Percentiles rank a stretch among this genome's conserved stretches.
Conservation (phyloP, 1,140 invertebrate species). For the Zaprionus camerounensis region DNA sequence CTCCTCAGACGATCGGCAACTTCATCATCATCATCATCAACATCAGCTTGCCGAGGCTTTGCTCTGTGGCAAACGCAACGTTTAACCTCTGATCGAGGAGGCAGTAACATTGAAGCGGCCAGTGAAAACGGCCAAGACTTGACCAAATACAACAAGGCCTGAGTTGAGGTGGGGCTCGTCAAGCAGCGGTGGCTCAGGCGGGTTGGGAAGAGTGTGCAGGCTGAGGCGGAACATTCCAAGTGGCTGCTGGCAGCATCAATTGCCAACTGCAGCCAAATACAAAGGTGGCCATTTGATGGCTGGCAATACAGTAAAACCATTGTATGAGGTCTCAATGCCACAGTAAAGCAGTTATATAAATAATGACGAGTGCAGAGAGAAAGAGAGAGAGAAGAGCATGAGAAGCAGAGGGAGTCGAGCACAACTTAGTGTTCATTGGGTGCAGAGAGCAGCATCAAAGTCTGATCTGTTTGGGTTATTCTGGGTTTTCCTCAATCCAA, state of each 20-base stretch:
- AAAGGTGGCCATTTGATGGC: slow-evolving; percentile 13
- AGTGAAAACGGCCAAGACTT: slow-evolving; percentile 19
- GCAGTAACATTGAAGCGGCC: slow-evolving; percentile 34
- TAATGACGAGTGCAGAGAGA: neutral
- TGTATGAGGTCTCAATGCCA: slow-evolving; percentile 19
- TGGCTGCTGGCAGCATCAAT: slow-evolving; percentile 21
- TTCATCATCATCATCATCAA: slow-evolving; percentile 36
- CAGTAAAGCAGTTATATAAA: neutral
- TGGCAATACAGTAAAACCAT: slow-evolving; percentile 34
- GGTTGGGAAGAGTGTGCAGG: slow-evolving; percentile 7
- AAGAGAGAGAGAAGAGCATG: neutral
- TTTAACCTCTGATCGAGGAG: slow-evolving; percentile 70
- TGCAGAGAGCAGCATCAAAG: neutral
- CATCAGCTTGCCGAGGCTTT: slow-evolving; percentile 7
- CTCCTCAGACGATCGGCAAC: slow-evolving; percentile 58
- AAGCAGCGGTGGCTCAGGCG: slow-evolving; percentile 1
- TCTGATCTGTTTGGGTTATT: too few species aligned
- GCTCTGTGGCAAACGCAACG: slow-evolving; percentile 56
- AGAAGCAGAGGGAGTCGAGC: neutral
- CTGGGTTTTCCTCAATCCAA: too few species aligned
- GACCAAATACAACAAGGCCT: slow-evolving; percentile 43
- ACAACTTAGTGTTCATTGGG: neutral
- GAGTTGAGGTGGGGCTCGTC: slow-evolving; percentile 11
- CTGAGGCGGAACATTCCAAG: slow-evolving; percentile 13
- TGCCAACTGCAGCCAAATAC: slow-evolving; percentile 13